Percentiles rank a stretch among this genome's conserved stretches.
These are phyloP conservation scores for Atlantisia rogersi DNA, from an alignment of 2,113 vertebrate species.

Conservation along the genomic window DNA sequence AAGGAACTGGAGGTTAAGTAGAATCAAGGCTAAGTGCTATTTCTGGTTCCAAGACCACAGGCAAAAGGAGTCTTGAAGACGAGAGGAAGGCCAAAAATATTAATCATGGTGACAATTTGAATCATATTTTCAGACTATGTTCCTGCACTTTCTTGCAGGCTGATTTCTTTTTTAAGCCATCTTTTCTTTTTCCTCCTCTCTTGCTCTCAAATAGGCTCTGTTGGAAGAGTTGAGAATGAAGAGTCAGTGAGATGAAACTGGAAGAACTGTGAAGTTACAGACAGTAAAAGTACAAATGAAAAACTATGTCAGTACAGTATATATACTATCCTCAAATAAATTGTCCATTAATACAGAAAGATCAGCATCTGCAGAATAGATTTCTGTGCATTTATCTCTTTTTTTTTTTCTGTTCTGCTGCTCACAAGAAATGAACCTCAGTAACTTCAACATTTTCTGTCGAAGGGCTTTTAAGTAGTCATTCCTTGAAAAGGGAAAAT, in stretches of 20 bases:
- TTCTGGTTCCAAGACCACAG: background rate
- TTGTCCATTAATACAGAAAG: background rate
- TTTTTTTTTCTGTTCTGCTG: background rate
- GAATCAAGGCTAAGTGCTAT: background rate
- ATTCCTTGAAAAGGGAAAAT: background rate
- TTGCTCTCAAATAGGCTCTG: background rate
- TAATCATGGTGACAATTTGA: conserved; percentile 30
- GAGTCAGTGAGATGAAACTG: conserved; percentile 29
- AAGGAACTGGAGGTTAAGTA: background rate
- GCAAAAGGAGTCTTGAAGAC: background rate
- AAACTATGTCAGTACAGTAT: background rate
- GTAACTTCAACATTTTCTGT: background rate
- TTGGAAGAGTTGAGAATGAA: background rate
- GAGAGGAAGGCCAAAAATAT: conserved; percentile 9
- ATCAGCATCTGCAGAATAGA: background rate
- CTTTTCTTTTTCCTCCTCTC: conserved; percentile 1
- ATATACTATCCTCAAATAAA: background rate
- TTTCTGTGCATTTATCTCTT: background rate
- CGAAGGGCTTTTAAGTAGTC: background rate
- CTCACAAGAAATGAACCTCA: background rate
- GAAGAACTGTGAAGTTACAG: conserved; percentile 13
- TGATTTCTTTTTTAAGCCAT: background rate
- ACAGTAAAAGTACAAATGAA: conserved; percentile 22
- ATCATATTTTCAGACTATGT: background rate
- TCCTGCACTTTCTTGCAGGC: background rate